Evolutionary conservation across 2,888 invertebrate genomes (phyloP).

Genomic region (Perithous albicinctus): DNA sequence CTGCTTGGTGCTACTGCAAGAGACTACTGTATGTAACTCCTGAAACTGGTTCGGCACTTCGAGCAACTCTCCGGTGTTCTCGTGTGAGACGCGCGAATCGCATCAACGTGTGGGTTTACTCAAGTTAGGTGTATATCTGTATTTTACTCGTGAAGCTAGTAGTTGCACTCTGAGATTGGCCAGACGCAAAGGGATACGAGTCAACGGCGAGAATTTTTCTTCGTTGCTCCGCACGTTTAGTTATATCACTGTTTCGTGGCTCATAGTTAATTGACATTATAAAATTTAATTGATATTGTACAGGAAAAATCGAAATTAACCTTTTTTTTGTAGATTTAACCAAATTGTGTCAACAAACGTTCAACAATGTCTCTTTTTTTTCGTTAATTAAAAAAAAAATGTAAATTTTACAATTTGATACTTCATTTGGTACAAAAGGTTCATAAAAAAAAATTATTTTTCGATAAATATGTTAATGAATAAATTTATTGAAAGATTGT

Average conservation of each 20-base stretch:
- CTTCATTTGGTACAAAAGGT: no score
- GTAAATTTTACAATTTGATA: no score
- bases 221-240: background rate
- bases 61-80: conserved; percentile 16
- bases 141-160: conserved; percentile 19
- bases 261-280: background rate
- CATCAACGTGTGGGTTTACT: conserved; percentile 36
- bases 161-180: conserved; percentile 3
- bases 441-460: no score
- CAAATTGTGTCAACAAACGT: no score
- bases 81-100: conserved; percentile 39
- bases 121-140: background rate
- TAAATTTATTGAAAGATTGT: no score
- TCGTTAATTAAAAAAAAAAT: no score
- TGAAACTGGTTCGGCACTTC: conserved; percentile 27
- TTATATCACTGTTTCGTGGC: background rate
- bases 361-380: no score
- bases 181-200: conserved; percentile 14
- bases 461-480: no score
- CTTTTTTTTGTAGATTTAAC: background rate
- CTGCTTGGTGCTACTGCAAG: background rate
- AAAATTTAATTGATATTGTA: background rate
- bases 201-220: background rate
- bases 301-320: background rate
- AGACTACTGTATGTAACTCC: conserved; percentile 34